A percentile compares a stretch with the other conserved stretches of the same genome.
Evolutionary conservation across 2,113 vertebrate species (phyloP).

Genomic region (Urocynchramus pylzowi): DNA sequence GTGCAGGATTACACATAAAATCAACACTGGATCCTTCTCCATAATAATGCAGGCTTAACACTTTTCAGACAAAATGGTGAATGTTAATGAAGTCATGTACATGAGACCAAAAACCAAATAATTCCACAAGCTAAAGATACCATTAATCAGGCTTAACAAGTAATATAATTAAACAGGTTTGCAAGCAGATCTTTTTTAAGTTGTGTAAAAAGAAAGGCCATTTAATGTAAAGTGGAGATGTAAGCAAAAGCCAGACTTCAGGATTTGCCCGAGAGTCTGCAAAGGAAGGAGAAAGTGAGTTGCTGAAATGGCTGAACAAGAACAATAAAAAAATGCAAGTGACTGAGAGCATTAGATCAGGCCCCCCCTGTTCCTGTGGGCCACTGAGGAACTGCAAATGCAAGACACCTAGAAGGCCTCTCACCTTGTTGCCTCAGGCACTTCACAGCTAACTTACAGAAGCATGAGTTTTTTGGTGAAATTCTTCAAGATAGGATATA

Average conservation of each 20-base stretch:
- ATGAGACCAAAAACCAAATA: accelerated
- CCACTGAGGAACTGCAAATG: not conserved
- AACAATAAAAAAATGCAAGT: not conserved
- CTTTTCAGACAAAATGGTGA: not conserved
- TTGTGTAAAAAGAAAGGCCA: not conserved
- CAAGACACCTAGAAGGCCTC: not conserved
- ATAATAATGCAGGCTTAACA: not conserved
- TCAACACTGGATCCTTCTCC: not conserved
- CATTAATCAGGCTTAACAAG: not conserved
- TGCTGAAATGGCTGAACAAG: not conserved
- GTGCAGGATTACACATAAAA: not conserved
- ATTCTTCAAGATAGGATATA: not conserved
- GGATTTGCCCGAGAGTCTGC: not conserved
- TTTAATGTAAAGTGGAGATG: not conserved
- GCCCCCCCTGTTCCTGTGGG: not conserved
- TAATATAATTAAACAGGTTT: not conserved
- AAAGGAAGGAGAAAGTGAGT: not conserved
- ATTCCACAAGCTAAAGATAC: not conserved
- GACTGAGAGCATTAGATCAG: not conserved
- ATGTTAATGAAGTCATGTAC: not conserved
- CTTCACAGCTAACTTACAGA: not conserved
- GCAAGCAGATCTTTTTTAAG: not conserved
- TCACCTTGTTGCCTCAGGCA: not conserved
- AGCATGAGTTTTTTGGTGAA: not conserved
- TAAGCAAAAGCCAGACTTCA: not conserved